phyloP scores from a whole-genome alignment of 2,113 vertebrate genomes.

The Empidonax alnorum region DNA sequence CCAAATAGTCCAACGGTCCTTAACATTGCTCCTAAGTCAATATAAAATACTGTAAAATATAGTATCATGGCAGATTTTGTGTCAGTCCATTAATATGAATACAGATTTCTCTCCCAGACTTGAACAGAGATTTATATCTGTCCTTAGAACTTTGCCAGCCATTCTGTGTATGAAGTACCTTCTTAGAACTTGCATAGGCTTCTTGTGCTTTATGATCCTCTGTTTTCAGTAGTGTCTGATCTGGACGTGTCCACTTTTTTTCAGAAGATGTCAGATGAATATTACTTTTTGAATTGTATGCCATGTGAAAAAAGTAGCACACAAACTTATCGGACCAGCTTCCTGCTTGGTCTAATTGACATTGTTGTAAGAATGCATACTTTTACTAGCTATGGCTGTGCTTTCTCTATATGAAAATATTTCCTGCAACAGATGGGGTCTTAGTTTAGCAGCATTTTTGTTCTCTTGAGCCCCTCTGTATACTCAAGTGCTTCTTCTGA shows the following conservation, averaged over 20 bases:
- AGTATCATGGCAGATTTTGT: background rate
- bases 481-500: constrained; percentile 2
- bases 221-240: background rate
- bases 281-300: background rate
- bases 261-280: background rate
- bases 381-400: background rate
- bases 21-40: background rate
- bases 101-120: background rate
- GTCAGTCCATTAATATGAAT: background rate
- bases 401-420: background rate
- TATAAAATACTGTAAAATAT: background rate
- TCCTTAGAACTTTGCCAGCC: background rate
- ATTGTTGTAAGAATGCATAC: background rate
- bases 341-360: background rate
- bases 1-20: background rate
- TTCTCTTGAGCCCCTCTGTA: background rate
- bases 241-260: background rate
- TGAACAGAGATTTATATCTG: background rate
- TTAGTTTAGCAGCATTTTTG: background rate
- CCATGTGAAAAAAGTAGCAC: background rate
- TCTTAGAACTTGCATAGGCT: background rate
- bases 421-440: background rate
- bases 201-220: background rate
- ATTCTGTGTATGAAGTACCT: background rate
- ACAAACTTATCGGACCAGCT: background rate